These are phyloP conservation scores for Ophion ventricosus DNA, from an alignment of 2,888 invertebrate species.

Conservation along the genomic window DNA sequence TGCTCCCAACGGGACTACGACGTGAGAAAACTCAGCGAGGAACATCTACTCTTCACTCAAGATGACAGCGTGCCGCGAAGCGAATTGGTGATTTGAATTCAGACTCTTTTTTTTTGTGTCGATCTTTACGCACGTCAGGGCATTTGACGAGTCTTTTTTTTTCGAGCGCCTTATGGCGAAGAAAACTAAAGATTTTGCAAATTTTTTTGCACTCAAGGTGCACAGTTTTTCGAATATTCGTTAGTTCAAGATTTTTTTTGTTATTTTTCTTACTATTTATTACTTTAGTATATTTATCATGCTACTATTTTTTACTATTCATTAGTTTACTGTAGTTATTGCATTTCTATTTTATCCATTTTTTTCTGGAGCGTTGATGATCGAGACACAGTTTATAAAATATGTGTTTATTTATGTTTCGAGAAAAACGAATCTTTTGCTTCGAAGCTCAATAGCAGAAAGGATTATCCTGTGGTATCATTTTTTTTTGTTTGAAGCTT, in stretches of 20 bases:
- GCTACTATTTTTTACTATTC: no score
- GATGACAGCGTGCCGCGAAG: constrained; percentile 71
- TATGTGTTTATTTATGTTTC: no score
- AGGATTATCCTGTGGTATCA: no score
- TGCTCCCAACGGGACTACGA: constrained; percentile 66
- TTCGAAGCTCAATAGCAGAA: no score
- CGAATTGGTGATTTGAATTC: constrained; percentile 67
- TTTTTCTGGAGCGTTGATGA: no score
- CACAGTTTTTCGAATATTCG: neutral
- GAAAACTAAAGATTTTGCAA: neutral
- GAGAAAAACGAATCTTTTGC: no score
- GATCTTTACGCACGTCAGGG: neutral
- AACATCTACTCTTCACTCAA: constrained; percentile 71
- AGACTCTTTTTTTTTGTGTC: neutral
- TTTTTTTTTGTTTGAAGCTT: no score
- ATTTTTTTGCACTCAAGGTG: no score
- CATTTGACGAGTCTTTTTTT: neutral
- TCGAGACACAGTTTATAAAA: no score
- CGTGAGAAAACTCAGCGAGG: constrained; percentile 70
- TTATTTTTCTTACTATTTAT: neutral
- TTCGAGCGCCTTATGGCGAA: neutral
- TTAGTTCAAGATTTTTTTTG: neutral
- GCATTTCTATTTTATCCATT: no score
- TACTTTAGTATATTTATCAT: neutral
- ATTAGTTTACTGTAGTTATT: no score